Base-by-base conservation (phyloP, 1,140 invertebrate genomes). In the Euglossa dilemma region DNA sequence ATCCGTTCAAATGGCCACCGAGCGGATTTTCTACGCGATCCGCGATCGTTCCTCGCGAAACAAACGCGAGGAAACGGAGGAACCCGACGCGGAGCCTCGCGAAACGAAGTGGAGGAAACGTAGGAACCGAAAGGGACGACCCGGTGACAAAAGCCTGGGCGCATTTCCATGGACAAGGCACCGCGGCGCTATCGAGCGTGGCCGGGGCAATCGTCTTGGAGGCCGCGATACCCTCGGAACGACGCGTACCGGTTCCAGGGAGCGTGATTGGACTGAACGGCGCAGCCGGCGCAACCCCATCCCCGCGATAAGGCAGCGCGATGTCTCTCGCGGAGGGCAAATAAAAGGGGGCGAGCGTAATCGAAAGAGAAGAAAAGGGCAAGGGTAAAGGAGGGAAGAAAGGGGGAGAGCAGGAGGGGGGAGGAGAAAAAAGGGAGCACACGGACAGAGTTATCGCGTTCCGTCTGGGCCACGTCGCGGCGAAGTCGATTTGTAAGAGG, bases 321-420 rank as follows among this genome's bases (percentile, higher is more conserved):
- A 81, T 80, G 86, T 67, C 86, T 89, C 59, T 80, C 71, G 70
- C 79, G 86, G 67, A 88, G 84, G 83, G 86, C 85, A 67, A 87
- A 88, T 83, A 87, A 83, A 85, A 47, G 47, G 52, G 54, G 36
- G 28, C 59, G 72, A 75, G 63, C 63, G 74, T 84, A 88, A 88
- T 87, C 72, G 77, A 73, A 83, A 87, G 76, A 80, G 69, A 57
- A 80, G 81, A 88, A 88, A 87, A 88, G 59, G 85, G 71, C 72
- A 82, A 84, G 59, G 79, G 28, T 52, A 57, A 80, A 75, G 72
- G 75, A 77, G 25, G 16, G 8, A 43, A 45, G 52, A 84, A 82
- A 72, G 16, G 45, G 56, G 50, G 25, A 50, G 64, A 69, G 67
- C 83, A 72, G 25, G 56, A 61, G 54, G 67, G 43, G 70, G 50